Base-by-base conservation (phyloP, 2,113 vertebrate species). In the Protomyctophum bolini region DNA sequence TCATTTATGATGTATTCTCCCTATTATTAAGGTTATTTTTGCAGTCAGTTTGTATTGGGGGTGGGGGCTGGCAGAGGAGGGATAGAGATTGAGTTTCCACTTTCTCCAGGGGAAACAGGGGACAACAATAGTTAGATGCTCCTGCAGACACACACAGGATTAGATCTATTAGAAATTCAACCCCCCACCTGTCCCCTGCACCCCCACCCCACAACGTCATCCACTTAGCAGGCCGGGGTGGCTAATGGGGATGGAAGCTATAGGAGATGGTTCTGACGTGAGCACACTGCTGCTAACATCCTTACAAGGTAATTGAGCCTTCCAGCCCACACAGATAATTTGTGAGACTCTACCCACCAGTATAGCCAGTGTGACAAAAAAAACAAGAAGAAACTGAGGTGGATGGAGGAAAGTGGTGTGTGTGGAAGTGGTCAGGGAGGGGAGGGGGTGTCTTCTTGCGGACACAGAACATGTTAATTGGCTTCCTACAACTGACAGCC, bases 231-330 rank as follows among this genome's bases (percentile, higher is more conserved):
- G 73, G 73, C 75, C 84, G 64, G 68, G 83, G 78, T 73, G 3
- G 3, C 33, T 41, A 41, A 41, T 41, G 33, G 33, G 3, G 77
- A 76, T 81, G 68, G 82, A 77, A 83, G 81, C 84, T 71, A 64
- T 41, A 41, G n/a, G 80, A 82, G 84, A 85, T 82, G 80, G 73
- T 61, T 41, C 83, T 81, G 76, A 86, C 86, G 87, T 60, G 46
- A 79, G 84, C 87, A 75, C 82, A 74, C 82, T 82, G 87, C 84
- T 87, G 85, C 87, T 77, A 82, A 90, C 91, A 84, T 89, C 89
- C 87, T 90, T 90, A 91, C 88, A 88, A 91, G 84, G 85, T 93
- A 93, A 93, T 93, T 91, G 91, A 92, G 88, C 91, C 89, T 88
- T 91, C 83, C 86, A 90, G 88, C 84, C 85, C 84, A 84, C 83